phyloP scores from a whole-genome alignment of 2,113 vertebrate species.

The Dipodomys ordii region DNA sequence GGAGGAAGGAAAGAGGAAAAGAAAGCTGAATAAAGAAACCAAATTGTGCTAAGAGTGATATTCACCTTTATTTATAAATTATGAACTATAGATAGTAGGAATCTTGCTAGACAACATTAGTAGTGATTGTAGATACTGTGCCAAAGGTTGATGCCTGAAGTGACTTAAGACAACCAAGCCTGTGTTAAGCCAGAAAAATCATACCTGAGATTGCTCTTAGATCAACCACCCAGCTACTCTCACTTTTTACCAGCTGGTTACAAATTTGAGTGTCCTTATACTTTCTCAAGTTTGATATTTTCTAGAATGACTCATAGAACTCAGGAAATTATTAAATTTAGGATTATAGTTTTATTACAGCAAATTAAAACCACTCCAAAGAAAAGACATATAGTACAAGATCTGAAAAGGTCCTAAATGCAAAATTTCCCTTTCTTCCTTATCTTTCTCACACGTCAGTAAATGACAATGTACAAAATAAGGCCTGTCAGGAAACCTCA shows the following conservation, averaged over 20 bases:
- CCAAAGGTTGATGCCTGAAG: neutral
- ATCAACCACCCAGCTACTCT: neutral
- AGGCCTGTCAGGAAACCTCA: neutral
- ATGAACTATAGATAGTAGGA: neutral
- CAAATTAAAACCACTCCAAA: conserved; percentile 1
- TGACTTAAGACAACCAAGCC: neutral
- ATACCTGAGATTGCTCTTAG: neutral
- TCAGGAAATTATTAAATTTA: neutral
- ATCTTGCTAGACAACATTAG: neutral
- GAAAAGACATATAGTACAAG: neutral
- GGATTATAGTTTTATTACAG: neutral
- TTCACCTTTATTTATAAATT: conserved; percentile 10
- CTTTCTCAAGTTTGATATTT: neutral
- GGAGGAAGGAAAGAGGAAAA: no score
- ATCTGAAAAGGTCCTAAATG: neutral
- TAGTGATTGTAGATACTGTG: conserved; percentile 1
- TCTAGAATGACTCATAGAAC: neutral
- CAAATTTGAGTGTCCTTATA: neutral
- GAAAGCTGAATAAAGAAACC: neutral
- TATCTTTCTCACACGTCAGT: neutral
- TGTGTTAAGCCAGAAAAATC: neutral
- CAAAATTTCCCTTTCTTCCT: neutral
- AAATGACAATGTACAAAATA: neutral
- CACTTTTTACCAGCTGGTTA: neutral
- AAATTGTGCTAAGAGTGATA: neutral